phyloP scores from a whole-genome alignment of 2,113 vertebrate species.

The Macroglossus sobrinus region DNA sequence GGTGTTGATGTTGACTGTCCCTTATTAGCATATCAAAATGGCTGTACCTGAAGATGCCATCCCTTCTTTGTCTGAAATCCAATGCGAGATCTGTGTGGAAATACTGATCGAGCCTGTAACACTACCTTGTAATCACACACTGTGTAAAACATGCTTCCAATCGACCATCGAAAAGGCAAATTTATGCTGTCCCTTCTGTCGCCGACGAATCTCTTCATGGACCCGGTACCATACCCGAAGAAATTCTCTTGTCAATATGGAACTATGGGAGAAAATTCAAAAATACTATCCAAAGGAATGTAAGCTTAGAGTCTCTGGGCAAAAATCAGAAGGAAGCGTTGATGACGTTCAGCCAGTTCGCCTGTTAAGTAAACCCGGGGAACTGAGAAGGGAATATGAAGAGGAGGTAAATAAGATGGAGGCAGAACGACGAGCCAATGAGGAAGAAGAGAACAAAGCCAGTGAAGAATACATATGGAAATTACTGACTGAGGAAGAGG shows the following conservation, averaged over 20 bases:
- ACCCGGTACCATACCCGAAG: conserved; percentile 84
- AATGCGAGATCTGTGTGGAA: conserved; percentile 93
- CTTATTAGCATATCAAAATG: conserved; percentile 64
- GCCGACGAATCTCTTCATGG: conserved; percentile 91
- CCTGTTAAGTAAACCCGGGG: background rate
- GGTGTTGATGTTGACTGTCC: conserved; percentile 42
- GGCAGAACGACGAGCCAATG: conserved; percentile 85
- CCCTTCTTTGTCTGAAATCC: conserved; percentile 86
- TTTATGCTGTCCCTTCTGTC: conserved; percentile 92
- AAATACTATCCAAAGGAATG: conserved; percentile 87
- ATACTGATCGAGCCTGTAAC: conserved; percentile 94
- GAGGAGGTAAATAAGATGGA: conserved; percentile 80
- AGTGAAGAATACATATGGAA: conserved; percentile 91
- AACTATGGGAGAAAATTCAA: conserved; percentile 89
- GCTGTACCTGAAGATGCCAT: conserved; percentile 43
- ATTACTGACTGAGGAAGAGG: conserved; percentile 89
- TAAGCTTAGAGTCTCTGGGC: conserved; percentile 82
- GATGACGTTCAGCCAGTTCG: background rate
- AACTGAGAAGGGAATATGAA: background rate
- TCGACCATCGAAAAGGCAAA: conserved; percentile 91
- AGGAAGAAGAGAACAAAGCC: conserved; percentile 89
- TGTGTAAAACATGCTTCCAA: conserved; percentile 93
- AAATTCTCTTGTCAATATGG: conserved; percentile 88
- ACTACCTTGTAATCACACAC: conserved; percentile 91
- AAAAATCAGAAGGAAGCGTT: conserved; percentile 70